Base-by-base conservation (phyloP, 2,797 vertebrate species). In the Emys orbicularis region DNA sequence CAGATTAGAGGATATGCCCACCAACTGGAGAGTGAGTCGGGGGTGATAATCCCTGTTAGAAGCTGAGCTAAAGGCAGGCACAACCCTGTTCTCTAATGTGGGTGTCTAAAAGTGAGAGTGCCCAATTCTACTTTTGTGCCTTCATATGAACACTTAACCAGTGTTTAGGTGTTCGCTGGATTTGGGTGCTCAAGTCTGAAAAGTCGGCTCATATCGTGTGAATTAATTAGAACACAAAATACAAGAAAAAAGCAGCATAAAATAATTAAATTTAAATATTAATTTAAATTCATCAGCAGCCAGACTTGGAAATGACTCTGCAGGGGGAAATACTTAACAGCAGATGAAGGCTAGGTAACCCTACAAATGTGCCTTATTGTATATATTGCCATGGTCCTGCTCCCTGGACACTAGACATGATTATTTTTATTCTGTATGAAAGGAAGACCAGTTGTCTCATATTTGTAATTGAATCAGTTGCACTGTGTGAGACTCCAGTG, bases 261-360 rank as follows among this genome's bases (percentile, higher is more conserved):
- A 91, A 92, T 94, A 96, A 95, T 94, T 92, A 87, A 90, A 94
- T 90, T 87, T 95, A 97, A 97, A 93, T 96, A 95, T 89, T 91
- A 77, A 76, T 86, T 41, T 49, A 94, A 95, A 94, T 93, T 91
- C 84, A 95, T 11, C 50, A 94, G 82, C 93, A 93, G 87, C 68
- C 83, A 92, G 84, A 86, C 94, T 3, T 81, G 86, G 93, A 96
- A 95, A 81, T 86, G 59, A 87, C 57, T 95, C 92, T 92, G 80
- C 86, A 91, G 91, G 83, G 57, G 84, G 91, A 92, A 95, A 47
- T 34, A 88, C 44, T 27, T 47, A 29, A 76, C 41, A 27, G 74
- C 52, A 54, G 94, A 95, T 89, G 52, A 89, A 97, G 86, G 89
- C 96, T 88, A 90, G 89, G 86, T 84, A 86, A 89, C 84, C 74